These are phyloP conservation scores for Tholera decimalis DNA, from an alignment of 2,888 invertebrate species.

Conservation along the genomic window DNA sequence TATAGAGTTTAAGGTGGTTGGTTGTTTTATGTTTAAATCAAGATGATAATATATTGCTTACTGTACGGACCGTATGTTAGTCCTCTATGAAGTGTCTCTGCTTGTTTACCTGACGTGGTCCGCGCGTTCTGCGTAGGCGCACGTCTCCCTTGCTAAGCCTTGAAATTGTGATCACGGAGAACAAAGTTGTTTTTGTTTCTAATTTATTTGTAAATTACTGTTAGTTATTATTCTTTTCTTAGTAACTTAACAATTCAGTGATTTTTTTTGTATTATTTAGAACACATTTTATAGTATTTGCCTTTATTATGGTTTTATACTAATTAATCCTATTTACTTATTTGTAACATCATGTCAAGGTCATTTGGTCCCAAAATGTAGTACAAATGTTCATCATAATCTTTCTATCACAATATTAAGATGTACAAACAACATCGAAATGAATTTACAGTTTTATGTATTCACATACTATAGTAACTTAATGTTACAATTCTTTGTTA, in stretches of 20 bases:
- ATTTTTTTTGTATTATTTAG: constrained; percentile 74
- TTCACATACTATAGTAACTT: constrained; percentile 38
- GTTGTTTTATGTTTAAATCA: constrained; percentile 84
- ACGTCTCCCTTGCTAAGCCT: constrained; percentile 73
- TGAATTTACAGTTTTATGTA: constrained; percentile 30
- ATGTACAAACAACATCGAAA: constrained; percentile 41
- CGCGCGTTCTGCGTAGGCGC: constrained; percentile 35
- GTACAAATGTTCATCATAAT: constrained; percentile 75
- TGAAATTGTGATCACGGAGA: constrained; percentile 86
- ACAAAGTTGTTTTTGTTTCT: constrained; percentile 91
- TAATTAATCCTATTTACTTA: constrained; percentile 62
- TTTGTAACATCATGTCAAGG: constrained; percentile 67
- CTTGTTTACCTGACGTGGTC: constrained; percentile 61
- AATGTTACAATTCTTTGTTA: constrained; percentile 60
- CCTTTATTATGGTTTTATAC: constrained; percentile 71
- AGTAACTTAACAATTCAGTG: constrained; percentile 69
- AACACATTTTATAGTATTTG: constrained; percentile 72
- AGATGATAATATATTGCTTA: constrained; percentile 85
- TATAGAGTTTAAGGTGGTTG: constrained; percentile 80
- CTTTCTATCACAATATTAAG: constrained; percentile 53
- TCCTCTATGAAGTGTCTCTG: constrained; percentile 72
- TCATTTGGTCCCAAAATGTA: constrained; percentile 86
- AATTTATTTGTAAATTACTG: constrained; percentile 90
- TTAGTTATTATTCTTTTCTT: constrained; percentile 82
- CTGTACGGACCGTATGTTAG: constrained; percentile 70